Percentiles rank a stretch among this genome's conserved stretches.
These are phyloP conservation scores for Xiphophorus couchianus DNA, from an alignment of 2,113 vertebrate genomes.

Conservation along the genomic window DNA sequence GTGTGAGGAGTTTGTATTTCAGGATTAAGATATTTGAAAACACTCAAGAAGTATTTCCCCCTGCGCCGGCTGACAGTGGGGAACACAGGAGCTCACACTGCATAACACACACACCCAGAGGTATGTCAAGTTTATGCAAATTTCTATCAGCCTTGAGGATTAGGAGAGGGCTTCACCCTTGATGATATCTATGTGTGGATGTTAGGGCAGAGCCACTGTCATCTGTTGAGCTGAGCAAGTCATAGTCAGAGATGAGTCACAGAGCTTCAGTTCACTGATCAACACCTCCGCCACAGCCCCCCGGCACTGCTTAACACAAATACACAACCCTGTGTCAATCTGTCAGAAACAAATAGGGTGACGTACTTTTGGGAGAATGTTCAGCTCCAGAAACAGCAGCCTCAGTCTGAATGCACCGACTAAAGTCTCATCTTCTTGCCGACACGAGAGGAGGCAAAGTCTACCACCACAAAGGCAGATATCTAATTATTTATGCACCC, in stretches of 20 bases:
- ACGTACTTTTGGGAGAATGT: slow-evolving; percentile 25
- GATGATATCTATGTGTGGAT: slow-evolving; percentile 37
- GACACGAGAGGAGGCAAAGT: neutral
- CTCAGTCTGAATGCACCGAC: slow-evolving; percentile 24
- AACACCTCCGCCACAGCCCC: slow-evolving; percentile 59
- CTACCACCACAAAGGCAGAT: neutral
- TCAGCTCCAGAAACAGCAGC: slow-evolving; percentile 19
- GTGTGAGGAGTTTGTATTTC: neutral
- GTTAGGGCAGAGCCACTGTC: slow-evolving; percentile 33
- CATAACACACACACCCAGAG: slow-evolving; percentile 1
- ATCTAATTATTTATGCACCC: slow-evolving; percentile 13
- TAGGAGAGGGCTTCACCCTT: slow-evolving; percentile 26
- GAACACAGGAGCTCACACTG: neutral
- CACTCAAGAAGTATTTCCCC: slow-evolving; percentile 1
- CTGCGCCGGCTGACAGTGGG: neutral
- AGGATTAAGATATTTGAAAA: slow-evolving; percentile 5
- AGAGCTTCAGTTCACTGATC: slow-evolving; percentile 64
- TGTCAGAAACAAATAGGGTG: slow-evolving; percentile 61
- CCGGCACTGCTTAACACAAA: slow-evolving; percentile 50
- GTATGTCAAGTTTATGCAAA: slow-evolving; percentile 7
- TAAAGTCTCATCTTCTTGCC: slow-evolving; percentile 24
- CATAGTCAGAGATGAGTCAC: slow-evolving; percentile 62
- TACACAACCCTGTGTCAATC: slow-evolving; percentile 58
- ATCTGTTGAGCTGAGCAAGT: slow-evolving; percentile 29
- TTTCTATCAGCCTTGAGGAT: slow-evolving; percentile 1